Evolutionary conservation across 2,797 vertebrate genomes (phyloP), one percentile per base, ranked within the genome.

Genomic region (Staurois parvus): DNA sequence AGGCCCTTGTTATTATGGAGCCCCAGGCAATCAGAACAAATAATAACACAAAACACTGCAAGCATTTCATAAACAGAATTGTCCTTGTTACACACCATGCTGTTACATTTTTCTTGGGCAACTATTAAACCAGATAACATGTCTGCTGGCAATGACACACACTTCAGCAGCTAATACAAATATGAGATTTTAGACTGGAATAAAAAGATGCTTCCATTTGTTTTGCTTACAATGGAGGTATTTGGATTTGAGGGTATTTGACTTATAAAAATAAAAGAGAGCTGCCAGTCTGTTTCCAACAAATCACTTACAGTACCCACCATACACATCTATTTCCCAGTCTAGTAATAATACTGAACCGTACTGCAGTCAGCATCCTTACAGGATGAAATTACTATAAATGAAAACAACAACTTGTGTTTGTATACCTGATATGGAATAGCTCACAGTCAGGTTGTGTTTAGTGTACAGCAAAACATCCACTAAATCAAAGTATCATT

Each of bases 31-130:
- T 90, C 81, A 68, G 89, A 86, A 91, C 91, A 92, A 92, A 92
- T 83, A 88, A 85, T 24, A 64, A 86, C 88, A 93, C 91, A 94
- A 94, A 94, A 93, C 90, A 92, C 79, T 86, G 89, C 17, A 29
- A 81, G 83, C 64, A 90, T 91, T 90, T 89, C 90, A 89, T 77
- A 68, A 86, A 88, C 85, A 84, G 88, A 88, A 76, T 59, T 84
- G 88, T 84, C 89, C 90, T 88, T 88, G 86, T 90, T 90, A 88
- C 91, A 91, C 91, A 88, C 76, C 87, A 78, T 85, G 73, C 73
- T 81, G 78, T 84, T 84, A 69, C 77, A 52, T 89, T 90, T 72
- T 84, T 45, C 81, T 82, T 76, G 69, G 12, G 79, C 76, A 89
- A 88, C 84, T 67, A 85, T 88, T 91, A 34, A 67, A 83, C 56